phyloP scores from a whole-genome alignment of 2,888 invertebrate genomes.

The Ophonus ardosiacus region DNA sequence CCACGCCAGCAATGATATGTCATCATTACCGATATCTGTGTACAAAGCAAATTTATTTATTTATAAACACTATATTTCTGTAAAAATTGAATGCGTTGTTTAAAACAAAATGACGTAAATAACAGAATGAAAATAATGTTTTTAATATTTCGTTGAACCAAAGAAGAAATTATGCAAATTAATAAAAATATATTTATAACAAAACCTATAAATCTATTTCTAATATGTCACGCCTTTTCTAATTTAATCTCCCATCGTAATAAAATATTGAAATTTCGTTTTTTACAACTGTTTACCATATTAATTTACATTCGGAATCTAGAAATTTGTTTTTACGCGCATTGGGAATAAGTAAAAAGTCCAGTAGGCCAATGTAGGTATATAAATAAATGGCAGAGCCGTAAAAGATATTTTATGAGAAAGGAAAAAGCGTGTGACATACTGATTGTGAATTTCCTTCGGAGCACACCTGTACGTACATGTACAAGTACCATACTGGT shows the following conservation, averaged over 20 bases:
- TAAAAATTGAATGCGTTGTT: no score
- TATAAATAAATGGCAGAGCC: constrained; percentile 22
- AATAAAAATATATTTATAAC: constrained; percentile 11
- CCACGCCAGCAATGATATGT: no score
- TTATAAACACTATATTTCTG: no score
- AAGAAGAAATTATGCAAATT: constrained; percentile 25
- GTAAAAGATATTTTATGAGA: constrained; percentile 44
- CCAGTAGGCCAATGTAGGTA: constrained; percentile 27
- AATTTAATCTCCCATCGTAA: constrained; percentile 21
- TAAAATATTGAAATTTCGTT: constrained; percentile 16
- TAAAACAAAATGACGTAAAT: no score
- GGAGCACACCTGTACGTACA: constrained; percentile 33
- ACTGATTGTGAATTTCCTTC: constrained; percentile 47
- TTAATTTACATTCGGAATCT: constrained; percentile 10
- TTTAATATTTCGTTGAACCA: not conserved
- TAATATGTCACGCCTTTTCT: constrained; percentile 18
- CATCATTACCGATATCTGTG: no score
- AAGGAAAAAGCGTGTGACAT: constrained; percentile 49
- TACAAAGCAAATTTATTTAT: no score
- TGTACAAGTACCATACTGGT: constrained; percentile 10
- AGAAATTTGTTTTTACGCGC: constrained; percentile 11
- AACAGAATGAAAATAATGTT: not conserved
- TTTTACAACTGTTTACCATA: constrained; percentile 21
- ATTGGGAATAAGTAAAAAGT: constrained; percentile 7
- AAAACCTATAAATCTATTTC: constrained; percentile 16